Percentiles rank a stretch among this genome's conserved stretches.
Evolutionary conservation across 2,797 vertebrate genomes (phyloP).

Genomic region (Phataginus tricuspis): DNA sequence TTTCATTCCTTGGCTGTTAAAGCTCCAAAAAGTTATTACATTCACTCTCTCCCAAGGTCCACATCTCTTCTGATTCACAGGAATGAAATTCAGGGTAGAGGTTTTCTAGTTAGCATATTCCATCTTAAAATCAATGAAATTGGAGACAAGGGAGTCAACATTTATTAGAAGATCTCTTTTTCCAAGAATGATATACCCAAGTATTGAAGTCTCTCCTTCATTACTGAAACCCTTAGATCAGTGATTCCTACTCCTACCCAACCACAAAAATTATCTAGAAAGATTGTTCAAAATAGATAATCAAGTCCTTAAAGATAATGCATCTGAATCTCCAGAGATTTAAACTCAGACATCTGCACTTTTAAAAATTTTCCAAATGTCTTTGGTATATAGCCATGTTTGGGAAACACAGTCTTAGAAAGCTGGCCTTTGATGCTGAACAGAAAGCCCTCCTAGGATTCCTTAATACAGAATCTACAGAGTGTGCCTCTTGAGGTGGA

Average conservation of each 20-base stretch:
- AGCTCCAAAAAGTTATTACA: conserved; percentile 47
- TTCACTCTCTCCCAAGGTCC: not conserved
- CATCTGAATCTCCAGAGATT: not conserved
- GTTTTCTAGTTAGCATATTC: conserved; percentile 40
- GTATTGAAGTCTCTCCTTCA: conserved; percentile 52
- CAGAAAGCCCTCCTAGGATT: accelerated
- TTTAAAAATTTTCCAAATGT: not conserved
- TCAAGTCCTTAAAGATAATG: not conserved
- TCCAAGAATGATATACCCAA: not conserved
- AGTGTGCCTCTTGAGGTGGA: not conserved
- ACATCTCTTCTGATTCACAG: conserved; percentile 23
- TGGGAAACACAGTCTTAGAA: not conserved
- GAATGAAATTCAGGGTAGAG: conserved; percentile 44
- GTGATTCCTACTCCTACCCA: not conserved
- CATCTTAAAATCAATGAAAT: conserved; percentile 53
- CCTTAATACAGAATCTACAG: not conserved
- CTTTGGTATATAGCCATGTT: not conserved
- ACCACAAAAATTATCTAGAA: conserved; percentile 25
- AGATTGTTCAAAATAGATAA: conserved; percentile 19
- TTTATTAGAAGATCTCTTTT: not conserved
- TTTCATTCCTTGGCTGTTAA: conserved; percentile 47
- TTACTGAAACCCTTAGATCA: conserved; percentile 8
- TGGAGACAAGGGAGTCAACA: conserved; percentile 32
- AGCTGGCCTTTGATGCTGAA: not conserved
- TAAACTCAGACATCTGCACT: not conserved